Evolutionary conservation across 2,888 invertebrate genomes (phyloP), one percentile per base, ranked within the genome.

Genomic region (Coremacera marginata): DNA sequence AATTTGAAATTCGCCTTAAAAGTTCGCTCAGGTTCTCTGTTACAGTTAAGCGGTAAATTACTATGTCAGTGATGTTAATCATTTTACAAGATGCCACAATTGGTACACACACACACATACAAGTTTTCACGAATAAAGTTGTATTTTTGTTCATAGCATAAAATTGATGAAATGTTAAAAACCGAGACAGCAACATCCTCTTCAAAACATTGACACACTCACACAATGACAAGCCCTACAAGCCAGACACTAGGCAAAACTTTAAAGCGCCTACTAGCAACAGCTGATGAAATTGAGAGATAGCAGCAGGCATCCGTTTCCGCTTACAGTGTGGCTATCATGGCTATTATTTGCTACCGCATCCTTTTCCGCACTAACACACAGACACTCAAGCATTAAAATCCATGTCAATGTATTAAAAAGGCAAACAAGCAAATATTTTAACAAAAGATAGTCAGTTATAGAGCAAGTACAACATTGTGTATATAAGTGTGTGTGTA

Each of bases 241-340:
- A 27, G 16, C 62, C 62, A 52, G 31, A 25, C 62, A 62, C 62
- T 25, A 9, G 27, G 1, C 62, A 14, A 31, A 22, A 62, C 25
- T 51, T 68, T 22, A 68, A 68, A 49, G 9, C 14, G 51, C 51
- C 68, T 22, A 27, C 68, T 68, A 44, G 44, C 68, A 44, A 68
- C 68, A 68, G 68, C 49, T 68, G 68, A 68, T 72, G 49, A 16
- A 37, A 72, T 72, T 72, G 44, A 72, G 37, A 14, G 60, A 72
- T 60, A 72, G 49, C 25, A 31, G 49, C 44, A 55, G 16, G 62
- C 60, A 27, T 72, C 72, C 62, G 72, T 62, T 72, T 72, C 72
- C 72, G 62, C 37, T 62, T 72, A 22, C 22, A 44, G 27, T 60
- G 72, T 62, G 62, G 49, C 60, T 71, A 57, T 25, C 72, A 62